These are phyloP conservation scores for Sakesphorus luctuosus DNA, from an alignment of 2,113 vertebrate genomes.

Conservation along the genomic window DNA sequence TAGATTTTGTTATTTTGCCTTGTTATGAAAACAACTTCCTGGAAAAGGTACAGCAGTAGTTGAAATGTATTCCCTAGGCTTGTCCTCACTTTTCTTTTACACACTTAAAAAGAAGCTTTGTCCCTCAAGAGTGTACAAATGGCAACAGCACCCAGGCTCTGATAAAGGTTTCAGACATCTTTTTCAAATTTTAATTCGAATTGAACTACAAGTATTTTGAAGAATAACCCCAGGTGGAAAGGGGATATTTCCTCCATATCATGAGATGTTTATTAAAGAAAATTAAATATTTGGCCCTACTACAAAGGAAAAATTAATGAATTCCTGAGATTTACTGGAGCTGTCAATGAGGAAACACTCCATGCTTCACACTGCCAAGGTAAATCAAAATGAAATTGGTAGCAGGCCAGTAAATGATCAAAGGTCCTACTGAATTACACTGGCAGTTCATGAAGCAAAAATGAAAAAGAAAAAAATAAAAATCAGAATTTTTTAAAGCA, in stretches of 20 bases:
- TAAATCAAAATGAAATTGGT: not conserved
- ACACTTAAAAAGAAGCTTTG: not conserved
- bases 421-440: not conserved
- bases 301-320: not conserved
- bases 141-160: not conserved
- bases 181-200: not conserved
- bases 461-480: not conserved
- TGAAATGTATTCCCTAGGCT: not conserved
- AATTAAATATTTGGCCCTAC: not conserved
- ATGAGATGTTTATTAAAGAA: not conserved
- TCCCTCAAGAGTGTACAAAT: not conserved
- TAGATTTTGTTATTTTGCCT: not conserved
- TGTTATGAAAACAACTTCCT: not conserved
- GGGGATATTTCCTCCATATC: not conserved
- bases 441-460: not conserved
- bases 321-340: not conserved
- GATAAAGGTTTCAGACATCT: not conserved
- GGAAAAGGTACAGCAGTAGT: not conserved
- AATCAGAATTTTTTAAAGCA: not conserved
- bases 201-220: not conserved
- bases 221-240: not conserved
- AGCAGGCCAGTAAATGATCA: not conserved
- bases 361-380: not conserved
- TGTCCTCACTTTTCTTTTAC: not conserved
- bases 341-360: not conserved